These are phyloP conservation scores for Stenichneumon culpator DNA, from an alignment of 2,888 invertebrate species.

Conservation along the genomic window DNA sequence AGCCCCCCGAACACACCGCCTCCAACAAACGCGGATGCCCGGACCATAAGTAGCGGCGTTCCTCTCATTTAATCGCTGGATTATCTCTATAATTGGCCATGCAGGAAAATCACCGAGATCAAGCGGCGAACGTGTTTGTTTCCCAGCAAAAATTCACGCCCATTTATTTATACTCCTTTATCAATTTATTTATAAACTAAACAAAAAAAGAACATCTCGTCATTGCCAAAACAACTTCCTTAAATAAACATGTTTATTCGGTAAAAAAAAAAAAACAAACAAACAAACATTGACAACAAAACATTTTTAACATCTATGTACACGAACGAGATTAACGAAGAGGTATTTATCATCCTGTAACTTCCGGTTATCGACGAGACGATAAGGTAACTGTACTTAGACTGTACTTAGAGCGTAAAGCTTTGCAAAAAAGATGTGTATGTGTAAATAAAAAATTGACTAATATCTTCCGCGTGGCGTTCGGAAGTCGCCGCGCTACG, in stretches of 20 bases:
- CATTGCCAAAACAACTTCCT: neutral
- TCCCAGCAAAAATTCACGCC: neutral
- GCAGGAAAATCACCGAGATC: constrained; percentile 26
- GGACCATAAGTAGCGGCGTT: constrained; percentile 24
- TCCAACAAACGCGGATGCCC: neutral
- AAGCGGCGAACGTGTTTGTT: constrained; percentile 36
- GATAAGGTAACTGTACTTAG: neutral
- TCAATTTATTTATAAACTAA: neutral
- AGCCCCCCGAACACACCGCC: neutral
- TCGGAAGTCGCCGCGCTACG: too few relatives aligned
- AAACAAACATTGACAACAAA: neutral
- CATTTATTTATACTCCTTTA: too few relatives aligned
- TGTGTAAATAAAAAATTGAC: too few relatives aligned
- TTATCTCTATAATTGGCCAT: constrained; percentile 53
- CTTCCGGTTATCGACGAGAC: neutral
- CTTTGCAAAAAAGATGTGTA: neutral
- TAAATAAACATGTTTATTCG: constrained; percentile 14
- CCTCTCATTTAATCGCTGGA: constrained; percentile 17
- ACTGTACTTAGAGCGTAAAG: neutral
- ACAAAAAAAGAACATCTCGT: neutral
- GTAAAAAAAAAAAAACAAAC: neutral
- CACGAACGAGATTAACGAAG: neutral
- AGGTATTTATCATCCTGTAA: neutral
- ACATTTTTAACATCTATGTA: neutral
- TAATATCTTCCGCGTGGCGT: too few relatives aligned